Evolutionary conservation across 2,797 vertebrate genomes (phyloP).

Genomic region (Oreonectes daqikongensis): DNA sequence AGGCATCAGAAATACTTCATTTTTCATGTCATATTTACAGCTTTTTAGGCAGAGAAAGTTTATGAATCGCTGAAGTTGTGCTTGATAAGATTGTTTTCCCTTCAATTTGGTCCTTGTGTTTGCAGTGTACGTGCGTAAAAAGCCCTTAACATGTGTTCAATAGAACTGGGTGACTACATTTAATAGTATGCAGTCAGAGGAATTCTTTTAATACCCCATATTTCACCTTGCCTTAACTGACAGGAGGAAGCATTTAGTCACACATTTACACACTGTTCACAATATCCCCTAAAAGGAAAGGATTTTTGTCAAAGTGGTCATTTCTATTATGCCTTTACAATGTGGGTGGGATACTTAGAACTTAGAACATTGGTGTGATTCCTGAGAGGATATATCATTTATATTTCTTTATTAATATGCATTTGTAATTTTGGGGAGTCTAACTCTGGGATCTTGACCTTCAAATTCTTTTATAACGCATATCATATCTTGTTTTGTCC

Average conservation of each 20-base stretch:
- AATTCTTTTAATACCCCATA: constrained; percentile 31
- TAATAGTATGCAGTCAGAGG: constrained; percentile 42
- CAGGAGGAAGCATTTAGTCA: constrained; percentile 62
- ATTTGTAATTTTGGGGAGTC: background rate
- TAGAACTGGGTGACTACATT: constrained; percentile 28
- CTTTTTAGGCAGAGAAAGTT: too few relatives aligned
- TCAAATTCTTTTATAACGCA: background rate
- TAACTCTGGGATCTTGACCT: background rate
- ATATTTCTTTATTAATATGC: background rate
- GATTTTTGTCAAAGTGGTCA: constrained; percentile 24
- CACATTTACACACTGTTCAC: constrained; percentile 38
- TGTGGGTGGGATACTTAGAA: constrained; percentile 36
- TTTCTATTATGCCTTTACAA: constrained; percentile 55
- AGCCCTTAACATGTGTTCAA: background rate
- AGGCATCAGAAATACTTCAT: too few relatives aligned
- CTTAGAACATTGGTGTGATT: constrained; percentile 14
- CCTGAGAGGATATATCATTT: background rate
- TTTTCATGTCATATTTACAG: too few relatives aligned
- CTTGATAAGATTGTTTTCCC: too few relatives aligned
- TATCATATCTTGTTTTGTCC: too few relatives aligned
- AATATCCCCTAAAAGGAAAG: constrained; percentile 54
- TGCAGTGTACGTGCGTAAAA: background rate
- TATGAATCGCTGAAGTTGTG: too few relatives aligned
- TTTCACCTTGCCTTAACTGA: constrained; percentile 27
- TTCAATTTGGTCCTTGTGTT: too few relatives aligned